These are phyloP conservation scores for Clytia hemisphaerica DNA, from an alignment of 30 jellyfish, hydroid and myxozoan species.

Conservation along the genomic window DNA sequence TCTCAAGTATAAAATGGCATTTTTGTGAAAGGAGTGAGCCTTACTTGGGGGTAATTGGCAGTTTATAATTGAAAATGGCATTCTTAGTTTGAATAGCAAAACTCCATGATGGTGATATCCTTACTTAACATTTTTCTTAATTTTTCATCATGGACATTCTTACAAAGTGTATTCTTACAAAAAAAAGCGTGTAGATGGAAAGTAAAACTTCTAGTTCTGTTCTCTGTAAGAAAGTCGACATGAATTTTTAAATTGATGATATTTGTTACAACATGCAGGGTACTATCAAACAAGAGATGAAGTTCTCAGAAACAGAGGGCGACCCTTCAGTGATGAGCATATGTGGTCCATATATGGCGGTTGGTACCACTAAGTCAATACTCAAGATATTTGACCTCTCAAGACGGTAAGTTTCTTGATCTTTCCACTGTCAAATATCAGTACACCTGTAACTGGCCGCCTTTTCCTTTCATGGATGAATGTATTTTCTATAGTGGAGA, in stretches of 20 bases:
- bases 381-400: conserved; percentile 87
- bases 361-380: conserved; percentile 58
- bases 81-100: no score
- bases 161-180: no score
- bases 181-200: not conserved
- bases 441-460: no score
- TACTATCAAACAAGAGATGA: conserved; percentile 81
- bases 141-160: not conserved
- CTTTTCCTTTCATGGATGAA: not conserved
- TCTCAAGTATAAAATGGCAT: no score
- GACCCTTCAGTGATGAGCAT: conserved; percentile 60
- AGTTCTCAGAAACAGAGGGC: conserved; percentile 85
- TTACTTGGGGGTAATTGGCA: no score
- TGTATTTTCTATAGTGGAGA: not conserved
- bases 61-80: no score
- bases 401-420: conserved; percentile 55
- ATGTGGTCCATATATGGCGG: conserved; percentile 64
- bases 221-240: no score
- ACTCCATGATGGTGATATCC: not conserved
- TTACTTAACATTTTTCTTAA: not conserved
- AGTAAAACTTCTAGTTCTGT: conserved; percentile 1
- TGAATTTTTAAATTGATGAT: no score
- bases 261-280: no score
- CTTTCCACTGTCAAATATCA: no score
- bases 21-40: no score